Evolutionary conservation across 1,140 invertebrate species (phyloP), one percentile per base, ranked within the genome.

Genomic region (Magallana ariakensis): DNA sequence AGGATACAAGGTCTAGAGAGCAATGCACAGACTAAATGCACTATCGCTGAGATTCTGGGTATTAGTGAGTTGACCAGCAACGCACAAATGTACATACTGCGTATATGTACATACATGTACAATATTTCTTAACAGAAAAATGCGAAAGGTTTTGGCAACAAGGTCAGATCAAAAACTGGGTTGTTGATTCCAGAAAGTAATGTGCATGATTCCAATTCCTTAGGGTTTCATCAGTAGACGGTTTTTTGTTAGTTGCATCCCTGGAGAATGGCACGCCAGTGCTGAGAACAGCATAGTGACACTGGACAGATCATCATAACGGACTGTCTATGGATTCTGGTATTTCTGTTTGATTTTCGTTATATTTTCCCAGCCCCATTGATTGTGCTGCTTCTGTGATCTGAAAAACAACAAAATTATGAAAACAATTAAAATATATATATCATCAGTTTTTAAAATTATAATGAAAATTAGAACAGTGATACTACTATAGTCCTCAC

Each of bases 361-460:
- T 82, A n/a, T 26, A 54, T 82, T 82, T 82, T n/a, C 46, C 46
- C 19, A 54, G 46, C 1, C 80, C 80, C 80, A 82, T 82, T 54
- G 80, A 82, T 56, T 82, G 46, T 54, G 80, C 80, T 55, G 80
- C 80, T 56, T 82, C 80, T 56, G 54, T 56, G 54, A 82, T 82
- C 80, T 82, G 33, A 46, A 46, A 46, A 46, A 46, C 33, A 46
- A 46, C 33, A 46, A 46, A 46, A 46, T 46, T 4, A 0, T 46
- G 5, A 46, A 46, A 46, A 46, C 33, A 46, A 4, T 46, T 46
- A n/a, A n/a, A n/a, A 46, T 46, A 46, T 4, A 46, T 46, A 46
- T 46, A 46, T 46, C 33, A 46, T 46, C 33, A 46, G 33, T 46
- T 46, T 46, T 46, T 46, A 2, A 46, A 2, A 46, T 46, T 46